Base-by-base conservation (phyloP, 2,113 vertebrate species). In the Potamarius usumacintae region DNA sequence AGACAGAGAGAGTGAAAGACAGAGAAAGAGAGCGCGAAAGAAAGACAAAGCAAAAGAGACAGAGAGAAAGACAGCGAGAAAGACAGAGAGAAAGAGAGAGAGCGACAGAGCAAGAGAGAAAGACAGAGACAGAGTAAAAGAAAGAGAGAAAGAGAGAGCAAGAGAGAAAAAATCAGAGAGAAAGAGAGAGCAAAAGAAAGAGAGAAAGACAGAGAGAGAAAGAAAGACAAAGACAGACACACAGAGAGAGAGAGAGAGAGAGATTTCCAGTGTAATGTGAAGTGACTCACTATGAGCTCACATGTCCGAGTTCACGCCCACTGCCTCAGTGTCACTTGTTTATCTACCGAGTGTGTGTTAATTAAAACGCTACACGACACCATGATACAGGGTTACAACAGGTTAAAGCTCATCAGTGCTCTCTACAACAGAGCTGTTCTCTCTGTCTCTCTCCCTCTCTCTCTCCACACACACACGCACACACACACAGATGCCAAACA, bases 401-500 rank as follows among this genome's bases (percentile, higher is more conserved):
- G 76, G 76, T 78, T n/a, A 55, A 12, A 9, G 22, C 8, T 80
- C 5, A 80, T 80, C 77, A 80, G 25, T 30, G n/a, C 17, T 81
- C 78, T 60, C 10, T 4, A 81, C 55, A 81, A 81, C 78, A 2
- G 15, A 34, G 65, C 30, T 65, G 55, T 77, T 85, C 84, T 85
- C 72, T 85, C 83, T 14, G 2, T 57, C 42, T 85, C 57, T 63
- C 52, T 76, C 55, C 62, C 55, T 42, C 22, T 34, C 1, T 1
- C 1, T 48, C 25, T 20, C 25, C 72, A 11, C 72, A 55, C 77
- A 27, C 77, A 8, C 48, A 27, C 76, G 27, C 52, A 27, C 52
- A 27, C 52, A 57, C 85, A 86, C 27, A 82, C 2, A 50, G 20
- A 86, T 86, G 30, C 85, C 85, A 71, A 65, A 87, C 85, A 72